Evolutionary conservation across 2,888 invertebrate species (phyloP).

Genomic region (Gerris lacustris): DNA sequence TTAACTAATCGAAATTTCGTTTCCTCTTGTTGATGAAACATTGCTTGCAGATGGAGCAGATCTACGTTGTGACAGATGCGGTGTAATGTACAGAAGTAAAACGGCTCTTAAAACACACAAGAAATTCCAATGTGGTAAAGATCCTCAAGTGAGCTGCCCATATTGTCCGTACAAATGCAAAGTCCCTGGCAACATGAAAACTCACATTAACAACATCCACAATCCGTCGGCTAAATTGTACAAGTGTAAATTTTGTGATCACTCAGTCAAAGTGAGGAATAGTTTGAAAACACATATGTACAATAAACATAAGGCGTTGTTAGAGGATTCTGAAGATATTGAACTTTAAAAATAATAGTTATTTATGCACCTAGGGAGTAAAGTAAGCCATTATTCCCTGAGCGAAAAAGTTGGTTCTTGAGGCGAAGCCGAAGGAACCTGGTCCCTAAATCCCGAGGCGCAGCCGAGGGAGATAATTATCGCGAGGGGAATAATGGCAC

Average conservation of each 20-base stretch:
- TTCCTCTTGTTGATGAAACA: too few species aligned
- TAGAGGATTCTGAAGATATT: not conserved
- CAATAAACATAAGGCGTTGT: constrained; percentile 8
- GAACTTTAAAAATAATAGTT: too few species aligned
- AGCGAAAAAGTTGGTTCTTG: too few species aligned
- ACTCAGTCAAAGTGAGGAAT: constrained; percentile 15
- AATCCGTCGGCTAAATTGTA: constrained; percentile 35
- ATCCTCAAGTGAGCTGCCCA: constrained; percentile 39
- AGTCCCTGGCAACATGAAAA: constrained; percentile 6
- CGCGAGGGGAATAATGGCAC: too few species aligned
- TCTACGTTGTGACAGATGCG: constrained; percentile 25
- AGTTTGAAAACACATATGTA: constrained; percentile 22
- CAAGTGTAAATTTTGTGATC: constrained; percentile 34
- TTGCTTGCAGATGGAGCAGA: not conserved
- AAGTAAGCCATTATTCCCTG: too few species aligned
- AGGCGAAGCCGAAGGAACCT: too few species aligned
- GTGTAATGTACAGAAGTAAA: constrained; percentile 27
- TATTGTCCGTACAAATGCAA: constrained; percentile 38
- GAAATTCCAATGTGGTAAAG: constrained; percentile 32
- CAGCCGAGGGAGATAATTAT: too few species aligned
- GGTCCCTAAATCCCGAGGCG: too few species aligned
- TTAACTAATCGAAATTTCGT: too few species aligned
- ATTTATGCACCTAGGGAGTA: too few species aligned
- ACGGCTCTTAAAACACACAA: constrained; percentile 27
- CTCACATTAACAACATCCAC: constrained; percentile 20